Evolutionary conservation across 2,113 vertebrate genomes (phyloP).

Genomic region (Trinectes maculatus): DNA sequence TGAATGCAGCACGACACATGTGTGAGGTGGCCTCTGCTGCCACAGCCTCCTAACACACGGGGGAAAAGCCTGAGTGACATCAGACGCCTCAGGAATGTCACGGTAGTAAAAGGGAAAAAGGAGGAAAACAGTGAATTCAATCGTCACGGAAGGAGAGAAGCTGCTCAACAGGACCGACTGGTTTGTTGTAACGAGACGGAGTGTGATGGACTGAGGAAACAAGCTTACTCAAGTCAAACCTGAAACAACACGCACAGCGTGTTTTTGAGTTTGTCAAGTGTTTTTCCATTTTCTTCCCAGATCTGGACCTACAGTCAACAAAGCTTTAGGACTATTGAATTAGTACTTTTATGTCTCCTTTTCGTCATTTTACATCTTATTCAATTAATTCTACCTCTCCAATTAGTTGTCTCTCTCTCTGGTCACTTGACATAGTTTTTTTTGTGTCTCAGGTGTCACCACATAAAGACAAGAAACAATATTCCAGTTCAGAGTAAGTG

Average conservation of each 20-base stretch:
- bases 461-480: not conserved
- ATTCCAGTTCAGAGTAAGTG: not conserved
- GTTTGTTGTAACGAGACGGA: constrained; percentile 38
- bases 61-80: constrained; percentile 45
- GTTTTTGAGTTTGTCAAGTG: not conserved
- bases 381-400: too few species aligned
- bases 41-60: not conserved
- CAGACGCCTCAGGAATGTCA: constrained; percentile 46
- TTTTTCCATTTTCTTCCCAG: constrained; percentile 6
- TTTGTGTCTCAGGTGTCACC: constrained; percentile 10
- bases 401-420: too few species aligned
- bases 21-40: not conserved
- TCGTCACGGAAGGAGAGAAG: constrained; percentile 36
- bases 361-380: too few species aligned
- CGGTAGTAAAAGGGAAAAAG: constrained; percentile 17
- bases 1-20: not conserved
- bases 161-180: constrained; percentile 52
- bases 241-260: constrained; percentile 11
- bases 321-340: too few species aligned
- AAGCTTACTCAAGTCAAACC: constrained; percentile 34
- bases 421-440: too few species aligned
- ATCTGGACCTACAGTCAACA: not conserved
- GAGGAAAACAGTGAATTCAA: constrained; percentile 6
- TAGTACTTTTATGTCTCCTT: too few species aligned
- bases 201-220: not conserved